Percentiles rank a stretch among this genome's conserved stretches.
These are phyloP conservation scores for Poecilia gillii DNA, from an alignment of 2,797 vertebrate species.

Conservation along the genomic window DNA sequence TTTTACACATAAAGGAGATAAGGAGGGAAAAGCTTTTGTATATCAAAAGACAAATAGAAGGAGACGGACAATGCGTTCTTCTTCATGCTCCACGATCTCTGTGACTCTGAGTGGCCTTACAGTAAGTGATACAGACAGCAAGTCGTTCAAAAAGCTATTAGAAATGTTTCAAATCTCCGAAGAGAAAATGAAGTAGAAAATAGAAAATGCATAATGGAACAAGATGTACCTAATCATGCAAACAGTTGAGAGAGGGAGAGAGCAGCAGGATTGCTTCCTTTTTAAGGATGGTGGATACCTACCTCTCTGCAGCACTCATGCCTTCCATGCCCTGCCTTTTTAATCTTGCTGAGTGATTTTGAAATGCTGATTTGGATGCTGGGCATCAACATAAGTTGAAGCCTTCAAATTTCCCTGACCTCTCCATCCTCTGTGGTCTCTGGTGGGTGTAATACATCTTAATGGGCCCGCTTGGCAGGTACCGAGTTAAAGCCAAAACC, in stretches of 20 bases:
- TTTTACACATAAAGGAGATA: slow-evolving; percentile 1
- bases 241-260: slow-evolving; percentile 57
- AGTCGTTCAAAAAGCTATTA: slow-evolving; percentile 79
- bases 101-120: slow-evolving; percentile 50
- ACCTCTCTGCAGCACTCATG: slow-evolving; percentile 46
- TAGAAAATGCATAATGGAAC: slow-evolving; percentile 73
- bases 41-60: slow-evolving; percentile 41
- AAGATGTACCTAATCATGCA: slow-evolving; percentile 74
- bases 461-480: slow-evolving; percentile 73
- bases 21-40: slow-evolving; percentile 9
- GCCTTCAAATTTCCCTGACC: slow-evolving; percentile 66
- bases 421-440: slow-evolving; percentile 55
- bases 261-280: slow-evolving; percentile 56
- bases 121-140: slow-evolving; percentile 67
- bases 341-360: slow-evolving; percentile 83
- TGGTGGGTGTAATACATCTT: slow-evolving; percentile 73
- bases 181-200: slow-evolving; percentile 73
- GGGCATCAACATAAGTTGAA: slow-evolving; percentile 61
- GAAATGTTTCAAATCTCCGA: slow-evolving; percentile 74
- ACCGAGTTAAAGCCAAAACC: slow-evolving; percentile 71
- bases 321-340: slow-evolving; percentile 59
- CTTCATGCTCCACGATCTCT: slow-evolving; percentile 28
- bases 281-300: slow-evolving; percentile 30
- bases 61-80: slow-evolving; percentile 32
- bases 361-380: slow-evolving; percentile 75